Evolutionary conservation across 2,888 invertebrate species (phyloP), one percentile per base, ranked within the genome.

Genomic region (Auanema freiburgensis): DNA sequence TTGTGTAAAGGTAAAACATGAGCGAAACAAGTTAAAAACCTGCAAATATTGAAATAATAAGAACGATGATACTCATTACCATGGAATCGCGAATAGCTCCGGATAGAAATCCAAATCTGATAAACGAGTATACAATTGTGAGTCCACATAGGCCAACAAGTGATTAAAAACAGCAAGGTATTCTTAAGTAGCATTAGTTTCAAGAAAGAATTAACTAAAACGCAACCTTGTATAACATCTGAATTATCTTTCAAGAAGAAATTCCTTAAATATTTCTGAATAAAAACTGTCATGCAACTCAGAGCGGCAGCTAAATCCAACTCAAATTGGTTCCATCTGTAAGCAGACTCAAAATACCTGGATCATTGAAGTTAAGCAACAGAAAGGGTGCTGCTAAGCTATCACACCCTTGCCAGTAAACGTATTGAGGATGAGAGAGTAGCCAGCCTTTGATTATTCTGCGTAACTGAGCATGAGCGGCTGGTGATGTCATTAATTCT

Each of bases 401-500:
- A 86, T 99, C 98, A 61, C 98, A 86, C 0, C 98, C 98, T 86
- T 98, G 98, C 98, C 98, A 98, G 85, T 98, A 98, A 1, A 98
- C 98, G 81, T 96, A 97, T 81, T 94, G 90, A 0, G 92, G 91
- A 87, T 96, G 93, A 65, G 91, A 90, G 11, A 91, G 88, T 2
- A 98, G 90, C 74, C 74, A 76, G 12, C 67, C 69, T 62, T 98
- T 98, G 1, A 98, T 87, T 64, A 98, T 88, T 54, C 95, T 88
- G 84, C 94, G 93, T 66, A 98, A 88, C 82, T 94, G 92, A 59
- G 88, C 88, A 84, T 98, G 98, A 0, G 95, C 97, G 59, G 91
- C 91, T 0, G 91, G 90, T 0, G 97, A 97, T 11, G 96, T 93
- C 16, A 98, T 87, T 64, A 97, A 86, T 87, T 96, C 95, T 84